Evolutionary conservation across 2,797 vertebrate genomes (phyloP), one percentile per base, ranked within the genome.

Genomic region (Trachops cirrhosus): DNA sequence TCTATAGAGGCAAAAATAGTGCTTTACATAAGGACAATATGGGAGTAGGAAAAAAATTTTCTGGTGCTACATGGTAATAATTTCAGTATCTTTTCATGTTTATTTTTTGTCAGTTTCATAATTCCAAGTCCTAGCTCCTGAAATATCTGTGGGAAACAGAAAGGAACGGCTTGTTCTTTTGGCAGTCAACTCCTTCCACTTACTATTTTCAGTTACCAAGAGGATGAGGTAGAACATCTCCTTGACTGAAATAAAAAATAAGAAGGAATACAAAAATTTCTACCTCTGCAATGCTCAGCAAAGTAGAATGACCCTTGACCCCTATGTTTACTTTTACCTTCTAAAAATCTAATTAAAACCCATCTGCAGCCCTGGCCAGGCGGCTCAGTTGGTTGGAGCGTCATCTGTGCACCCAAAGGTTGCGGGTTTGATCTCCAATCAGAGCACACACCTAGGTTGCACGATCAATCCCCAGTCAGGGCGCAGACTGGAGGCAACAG

Each of bases 311-410:
- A 94, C 95, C 93, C 52, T 64, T 96, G 92, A 95, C 74, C 94
- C 34, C 93, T 88, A 92, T n/a, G 75, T 96, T 96, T 93, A 78
- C 46, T 93, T 95, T 91, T 93, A 78, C 46, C 93, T 95, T 91
- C 94, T 93, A 68, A 95, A 98, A 97, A 98, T 96, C 57, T 95
- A 97, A 98, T 98, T 93, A 96, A 59, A 64, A 92, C 97, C 86
- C 93, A 94, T 87, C 96, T 97, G 97, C 95, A 92, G 96, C 32
- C 62, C 62, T 64, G 62, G 62, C 32, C 12, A 2, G 62, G 29
- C 8, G 14, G 29, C 14, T 64, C 14, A 7, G 62, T 18, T n/a
- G 62, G 32, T 7, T n/a, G 62, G 62, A 64, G 62, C 5, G 5
- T 64, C 15, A n/a, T n/a, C 62, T n/a, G 29, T 64, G 32, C 62